Evolutionary conservation across 2,113 vertebrate genomes (phyloP).

Genomic region (Engystomops pustulosus): DNA sequence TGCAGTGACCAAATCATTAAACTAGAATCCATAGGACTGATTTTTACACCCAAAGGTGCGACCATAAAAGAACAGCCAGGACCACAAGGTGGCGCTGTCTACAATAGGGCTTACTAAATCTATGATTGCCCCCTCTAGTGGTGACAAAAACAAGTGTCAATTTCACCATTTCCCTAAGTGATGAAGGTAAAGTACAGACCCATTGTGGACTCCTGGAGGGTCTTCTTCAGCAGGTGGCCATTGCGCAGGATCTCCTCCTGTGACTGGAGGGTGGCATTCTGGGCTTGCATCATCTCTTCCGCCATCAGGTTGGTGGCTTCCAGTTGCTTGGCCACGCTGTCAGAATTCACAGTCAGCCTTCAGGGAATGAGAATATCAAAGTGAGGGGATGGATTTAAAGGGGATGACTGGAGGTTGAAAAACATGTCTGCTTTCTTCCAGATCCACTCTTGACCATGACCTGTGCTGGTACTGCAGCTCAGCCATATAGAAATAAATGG

Average conservation of each 20-base stretch:
- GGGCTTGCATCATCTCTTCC: slow-evolving; percentile 71
- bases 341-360: slow-evolving; percentile 78
- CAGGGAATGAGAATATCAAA: background rate
- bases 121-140: too few relatives aligned
- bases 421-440: too few relatives aligned
- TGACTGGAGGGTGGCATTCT: slow-evolving; percentile 72
- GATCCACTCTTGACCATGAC: too few relatives aligned
- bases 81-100: too few relatives aligned
- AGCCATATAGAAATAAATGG: too few relatives aligned
- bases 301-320: slow-evolving; percentile 75
- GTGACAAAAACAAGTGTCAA: too few relatives aligned
- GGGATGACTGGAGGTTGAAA: too few relatives aligned
- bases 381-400: background rate
- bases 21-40: background rate
- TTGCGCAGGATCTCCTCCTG: slow-evolving; percentile 77
- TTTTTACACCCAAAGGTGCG: too few relatives aligned
- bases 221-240: slow-evolving; percentile 75
- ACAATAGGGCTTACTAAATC: too few relatives aligned
- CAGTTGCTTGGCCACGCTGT: slow-evolving; percentile 75
- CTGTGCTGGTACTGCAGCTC: too few relatives aligned
- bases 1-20: too few relatives aligned
- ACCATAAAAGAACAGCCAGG: too few relatives aligned
- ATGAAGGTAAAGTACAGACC: slow-evolving; percentile 63
- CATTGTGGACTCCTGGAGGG: slow-evolving; percentile 75
- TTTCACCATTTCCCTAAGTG: background rate